phyloP scores from a whole-genome alignment of 2,113 vertebrate genomes.

The Deroptyus accipitrinus region DNA sequence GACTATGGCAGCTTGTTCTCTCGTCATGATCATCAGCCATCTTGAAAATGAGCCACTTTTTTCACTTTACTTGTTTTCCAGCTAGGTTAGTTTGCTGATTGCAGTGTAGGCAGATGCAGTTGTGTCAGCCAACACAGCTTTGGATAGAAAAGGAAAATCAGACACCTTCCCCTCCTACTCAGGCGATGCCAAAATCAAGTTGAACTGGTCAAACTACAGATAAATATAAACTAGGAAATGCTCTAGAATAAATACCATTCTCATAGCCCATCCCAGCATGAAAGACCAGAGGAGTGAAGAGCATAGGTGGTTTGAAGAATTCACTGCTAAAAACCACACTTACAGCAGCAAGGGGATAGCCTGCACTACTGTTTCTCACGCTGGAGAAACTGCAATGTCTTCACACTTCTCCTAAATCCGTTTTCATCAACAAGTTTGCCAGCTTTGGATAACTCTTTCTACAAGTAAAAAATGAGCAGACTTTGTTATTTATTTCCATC shows the following conservation, averaged over 20 bases:
- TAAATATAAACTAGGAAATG: background rate
- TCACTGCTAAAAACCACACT: fast-evolving
- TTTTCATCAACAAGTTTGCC: background rate
- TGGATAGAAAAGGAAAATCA: background rate
- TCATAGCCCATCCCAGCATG: background rate
- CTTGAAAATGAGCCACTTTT: background rate
- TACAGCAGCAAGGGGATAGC: background rate
- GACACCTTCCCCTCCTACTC: fast-evolving
- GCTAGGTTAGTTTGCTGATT: background rate
- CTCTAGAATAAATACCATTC: background rate
- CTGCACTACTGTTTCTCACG: background rate
- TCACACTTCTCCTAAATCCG: background rate
- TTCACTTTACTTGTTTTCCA: background rate
- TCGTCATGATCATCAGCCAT: background rate
- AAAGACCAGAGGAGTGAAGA: background rate
- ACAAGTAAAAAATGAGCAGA: background rate
- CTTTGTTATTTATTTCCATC: background rate
- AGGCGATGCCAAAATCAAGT: background rate
- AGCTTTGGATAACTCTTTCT: background rate
- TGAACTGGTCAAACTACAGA: background rate
- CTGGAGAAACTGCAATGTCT: background rate
- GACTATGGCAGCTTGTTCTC: background rate
- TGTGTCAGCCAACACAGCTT: background rate
- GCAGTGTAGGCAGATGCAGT: background rate
- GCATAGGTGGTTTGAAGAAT: background rate